Conservation (phyloP, 2,113 vertebrate species). For the Pungitius pungitius region DNA sequence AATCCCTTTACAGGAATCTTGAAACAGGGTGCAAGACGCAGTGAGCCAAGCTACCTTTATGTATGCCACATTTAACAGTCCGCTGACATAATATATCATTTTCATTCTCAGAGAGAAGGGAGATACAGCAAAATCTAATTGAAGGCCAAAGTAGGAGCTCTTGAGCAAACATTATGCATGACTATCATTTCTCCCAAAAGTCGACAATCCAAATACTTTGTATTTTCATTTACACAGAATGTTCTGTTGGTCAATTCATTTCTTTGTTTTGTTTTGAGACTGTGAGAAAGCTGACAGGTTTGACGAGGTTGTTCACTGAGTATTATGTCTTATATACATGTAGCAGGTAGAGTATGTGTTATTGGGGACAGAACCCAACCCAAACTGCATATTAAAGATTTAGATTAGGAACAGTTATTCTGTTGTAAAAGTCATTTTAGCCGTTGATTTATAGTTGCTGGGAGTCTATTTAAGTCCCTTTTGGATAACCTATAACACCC, state of each 20-base stretch:
- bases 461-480: conserved; percentile 16
- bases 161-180: not conserved
- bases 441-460: conserved; percentile 6
- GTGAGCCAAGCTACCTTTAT: not conserved
- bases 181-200: conserved; percentile 3
- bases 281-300: not conserved
- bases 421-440: not conserved
- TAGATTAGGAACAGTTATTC: not conserved
- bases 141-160: not conserved
- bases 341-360: not conserved
- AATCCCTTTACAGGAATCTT: too few relatives aligned
- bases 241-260: not conserved
- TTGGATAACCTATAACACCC: not conserved
- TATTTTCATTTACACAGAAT: not conserved
- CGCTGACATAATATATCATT: not conserved
- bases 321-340: not conserved
- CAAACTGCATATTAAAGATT: not conserved
- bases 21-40: not conserved
- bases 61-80: not conserved
- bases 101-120: not conserved
- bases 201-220: not conserved
- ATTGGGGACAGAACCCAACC: not conserved
- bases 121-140: not conserved
- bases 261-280: not conserved
- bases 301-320: not conserved